Evolutionary conservation across 2,888 invertebrate genomes (phyloP), one percentile per base, ranked within the genome.

Genomic region (Balanococcus diminutus): DNA sequence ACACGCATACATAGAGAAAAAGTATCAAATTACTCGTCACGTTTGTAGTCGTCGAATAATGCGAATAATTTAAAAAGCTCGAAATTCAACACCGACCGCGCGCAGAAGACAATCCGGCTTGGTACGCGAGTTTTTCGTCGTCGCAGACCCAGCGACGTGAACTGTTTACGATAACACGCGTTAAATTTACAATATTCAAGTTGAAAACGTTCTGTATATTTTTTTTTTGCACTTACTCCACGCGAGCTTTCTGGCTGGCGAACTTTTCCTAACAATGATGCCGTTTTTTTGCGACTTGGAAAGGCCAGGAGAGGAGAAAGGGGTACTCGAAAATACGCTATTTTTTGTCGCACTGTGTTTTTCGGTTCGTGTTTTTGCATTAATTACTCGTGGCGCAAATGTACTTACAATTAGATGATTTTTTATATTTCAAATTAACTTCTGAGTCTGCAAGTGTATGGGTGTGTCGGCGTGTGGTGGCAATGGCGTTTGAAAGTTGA

Each of bases 1-100:
- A n/a, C n/a, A n/a, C n/a, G n/a, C n/a, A n/a, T n/a, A n/a, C n/a
- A n/a, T n/a, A n/a, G n/a, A n/a, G n/a, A n/a, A n/a, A 75, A 75
- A 75, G 32, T 75, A 75, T 75, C 75, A 36, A 75, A 75, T 75
- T 75, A 75, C 75, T 75, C 75, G 75, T 75, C 75, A 75, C 75
- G 75, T 75, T 42, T 32, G 36, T 75, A 75, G 75, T n/a, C 75
- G 75, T 75, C 22, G 32, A 75, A 75, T 75, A 75, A 75, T 75
- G 75, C 75, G 32, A 75, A 75, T 75, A 75, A 75, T 75, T 75
- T 75, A 36, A 32, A 75, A 75, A 75, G 32, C 75, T 75, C 75
- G 75, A 75, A 75, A 75, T 75, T 32, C 75, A 75, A 75, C 75
- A 25, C 32, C 75, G 32, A 36, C 51, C 51, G n/a, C 36, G n/a